Conservation (phyloP, 2,113 vertebrate genomes). For the Leptobrachium ailaonicum region DNA sequence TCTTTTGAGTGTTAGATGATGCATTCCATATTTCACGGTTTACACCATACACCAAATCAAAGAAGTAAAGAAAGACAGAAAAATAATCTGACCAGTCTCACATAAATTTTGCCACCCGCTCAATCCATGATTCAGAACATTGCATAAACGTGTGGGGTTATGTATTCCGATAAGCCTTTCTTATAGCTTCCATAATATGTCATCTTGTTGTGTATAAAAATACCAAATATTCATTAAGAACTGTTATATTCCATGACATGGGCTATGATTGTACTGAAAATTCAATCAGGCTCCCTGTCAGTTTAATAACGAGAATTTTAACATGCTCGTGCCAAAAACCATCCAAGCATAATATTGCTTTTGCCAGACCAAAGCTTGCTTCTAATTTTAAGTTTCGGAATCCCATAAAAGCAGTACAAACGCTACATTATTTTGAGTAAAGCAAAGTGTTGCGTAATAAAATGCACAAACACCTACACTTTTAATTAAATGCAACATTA, state of each 20-base stretch:
- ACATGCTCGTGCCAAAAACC: slow-evolving; percentile 57
- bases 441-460: background rate
- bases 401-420: slow-evolving; percentile 53
- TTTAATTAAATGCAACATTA: slow-evolving; percentile 53
- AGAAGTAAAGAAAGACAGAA: background rate
- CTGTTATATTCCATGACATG: slow-evolving; percentile 57
- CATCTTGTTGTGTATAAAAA: slow-evolving; percentile 55
- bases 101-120: background rate
- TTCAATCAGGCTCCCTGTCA: slow-evolving; percentile 60
- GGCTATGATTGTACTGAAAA: slow-evolving; percentile 61
- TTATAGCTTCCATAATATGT: slow-evolving; percentile 44
- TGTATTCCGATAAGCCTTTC: slow-evolving; percentile 17
- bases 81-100: background rate
- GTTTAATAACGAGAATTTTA: slow-evolving; percentile 63
- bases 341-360: slow-evolving; percentile 61
- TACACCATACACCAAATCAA: background rate
- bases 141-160: slow-evolving; percentile 14
- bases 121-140: slow-evolving; percentile 1
- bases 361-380: slow-evolving; percentile 58
- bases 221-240: slow-evolving; percentile 62
- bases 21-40: background rate
- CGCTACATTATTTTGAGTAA: slow-evolving; percentile 38
- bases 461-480: slow-evolving; percentile 19
- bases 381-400: slow-evolving; percentile 55
- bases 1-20: no score